Base-by-base conservation (phyloP, 30 jellyfish, hydroid and myxozoan genomes). In the Phacellophora camtschatica region DNA sequence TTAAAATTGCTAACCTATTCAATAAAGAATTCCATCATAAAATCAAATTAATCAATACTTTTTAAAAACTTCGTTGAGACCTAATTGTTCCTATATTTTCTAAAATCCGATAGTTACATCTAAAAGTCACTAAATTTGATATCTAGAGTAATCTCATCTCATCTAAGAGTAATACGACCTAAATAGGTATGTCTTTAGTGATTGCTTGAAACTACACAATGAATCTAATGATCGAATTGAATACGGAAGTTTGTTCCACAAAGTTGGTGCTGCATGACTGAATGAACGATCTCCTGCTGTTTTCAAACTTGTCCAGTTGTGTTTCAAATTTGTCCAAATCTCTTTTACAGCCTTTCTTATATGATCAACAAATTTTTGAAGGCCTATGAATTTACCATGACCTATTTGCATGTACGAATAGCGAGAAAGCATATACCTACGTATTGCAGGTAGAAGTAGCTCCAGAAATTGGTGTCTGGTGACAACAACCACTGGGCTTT, bases 1-100 rank as follows among this genome's bases (percentile, higher is more conserved):
- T n/a, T 8, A 50, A 50, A n/a, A n/a, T 50, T 50, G 66, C 66
- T 50, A 50, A 50, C 66, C 22, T 8, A 5, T 5, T 9, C n/a
- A n/a, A n/a, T n/a, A n/a, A n/a, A n/a, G n/a, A n/a, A n/a, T n/a
- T n/a, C n/a, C n/a, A n/a, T n/a, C 73, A 16, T 42, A 42, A 42
- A 24, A 18, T 58, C 50, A 24, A 58, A 18, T 24, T 58, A 58
- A 58, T 5, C 19, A 58, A 58, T 58, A 58, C 11, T 58, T 58
- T 58, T 24, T n/a, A 5, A 58, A 58, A 58, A 58, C 73, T 58
- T 58, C 48, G 50, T 58, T 58, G 73, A 58, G 73, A 58, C 73
- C 50, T 58, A 58, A 58, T 58, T 58, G 50, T 58, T 18, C 73
- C 73, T 18, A 5, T 58, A 58, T 58, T 58, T 24, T 58, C 73